Base-by-base conservation (phyloP, 2,888 invertebrate genomes). In the Chrysomela aeneicollis region DNA sequence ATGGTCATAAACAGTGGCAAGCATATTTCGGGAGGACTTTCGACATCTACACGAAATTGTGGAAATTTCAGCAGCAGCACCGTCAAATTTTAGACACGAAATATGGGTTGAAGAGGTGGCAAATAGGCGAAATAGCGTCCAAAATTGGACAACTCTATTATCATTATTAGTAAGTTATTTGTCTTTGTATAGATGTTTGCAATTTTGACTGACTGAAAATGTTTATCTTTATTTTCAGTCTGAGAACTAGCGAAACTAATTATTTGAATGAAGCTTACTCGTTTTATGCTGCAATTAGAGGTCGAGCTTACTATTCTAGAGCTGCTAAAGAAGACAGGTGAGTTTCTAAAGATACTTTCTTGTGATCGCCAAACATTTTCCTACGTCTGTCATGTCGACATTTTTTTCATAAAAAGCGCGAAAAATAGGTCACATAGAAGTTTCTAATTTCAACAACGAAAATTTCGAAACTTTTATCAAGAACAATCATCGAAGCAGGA, bases 61-160 rank as follows among this genome's bases (percentile, higher is more conserved):
- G 98, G 98, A 97, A 97, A 84, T 98, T 95, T 82, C 98, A 98
- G 83, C 97, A 98, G 82, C 95, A 96, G 81, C 96, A 98, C 84
- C 90, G 97, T 84, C 89, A 90, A 82, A 88, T 95, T 68, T 86
- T 98, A 74, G 97, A 98, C 82, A 89, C 89, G 69, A 95, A 96
- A 84, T 98, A 97, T 83, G 96, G 95, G 32, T 86, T 98, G 76
- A 97, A 98, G 81, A 86, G 98, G 75, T 98, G 98, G 97, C 98
- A 98, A 84, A 97, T 98, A 76, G 98, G 98, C 59, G 98, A 98
- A 85, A 97, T 98, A 72, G 98, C 97, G 54, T 97, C 97, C 59
- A 98, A 98, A 87, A 98, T 98, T 81, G 98, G 98, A 72, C 98
- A 98, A 84, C 90, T 98, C 30, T 98, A 98, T 84, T 98, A 98